Evolutionary conservation across 92 coral and sea anemone species (phyloP).

Genomic region (Epizoanthus rinbou): DNA sequence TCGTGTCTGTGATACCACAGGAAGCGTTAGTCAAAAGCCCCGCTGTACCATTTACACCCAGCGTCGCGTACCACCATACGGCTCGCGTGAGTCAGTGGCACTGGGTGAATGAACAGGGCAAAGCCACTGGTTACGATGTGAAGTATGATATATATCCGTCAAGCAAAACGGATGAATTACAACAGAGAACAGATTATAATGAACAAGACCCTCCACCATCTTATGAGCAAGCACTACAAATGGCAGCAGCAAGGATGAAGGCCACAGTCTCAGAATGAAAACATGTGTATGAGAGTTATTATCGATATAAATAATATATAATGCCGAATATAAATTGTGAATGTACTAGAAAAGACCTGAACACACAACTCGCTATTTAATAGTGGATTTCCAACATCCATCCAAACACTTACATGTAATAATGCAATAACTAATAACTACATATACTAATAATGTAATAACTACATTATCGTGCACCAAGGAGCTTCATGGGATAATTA

Average conservation of each 20-base stretch:
- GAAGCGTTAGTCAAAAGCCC: conserved; percentile 78
- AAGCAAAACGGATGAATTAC: conserved; percentile 13
- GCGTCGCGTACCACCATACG: conserved; percentile 42
- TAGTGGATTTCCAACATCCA: too few relatives aligned
- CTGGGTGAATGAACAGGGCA: conserved; percentile 24
- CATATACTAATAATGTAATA: too few relatives aligned
- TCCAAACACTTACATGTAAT: too few relatives aligned
- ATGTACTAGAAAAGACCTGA: too few relatives aligned
- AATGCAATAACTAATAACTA: too few relatives aligned
- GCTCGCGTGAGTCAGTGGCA: conserved; percentile 42
- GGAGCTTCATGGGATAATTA: too few relatives aligned
- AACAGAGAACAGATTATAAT: conserved; percentile 6
- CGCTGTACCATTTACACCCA: conserved; percentile 44
- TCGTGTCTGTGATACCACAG: conserved; percentile 65
- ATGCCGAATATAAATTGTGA: too few relatives aligned
- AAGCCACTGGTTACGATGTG: conserved; percentile 19
- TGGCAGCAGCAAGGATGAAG: conserved; percentile 17
- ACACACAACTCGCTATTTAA: too few relatives aligned
- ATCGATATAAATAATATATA: background rate
- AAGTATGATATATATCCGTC: conserved; percentile 3
- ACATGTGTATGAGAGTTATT: background rate
- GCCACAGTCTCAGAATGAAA: background rate
- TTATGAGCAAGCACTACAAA: conserved; percentile 74
- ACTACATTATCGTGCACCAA: too few relatives aligned
- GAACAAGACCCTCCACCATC: conserved; percentile 73